Evolutionary conservation across 2,797 vertebrate species (phyloP).

Genomic region (Phrynocephalus vlangalii): DNA sequence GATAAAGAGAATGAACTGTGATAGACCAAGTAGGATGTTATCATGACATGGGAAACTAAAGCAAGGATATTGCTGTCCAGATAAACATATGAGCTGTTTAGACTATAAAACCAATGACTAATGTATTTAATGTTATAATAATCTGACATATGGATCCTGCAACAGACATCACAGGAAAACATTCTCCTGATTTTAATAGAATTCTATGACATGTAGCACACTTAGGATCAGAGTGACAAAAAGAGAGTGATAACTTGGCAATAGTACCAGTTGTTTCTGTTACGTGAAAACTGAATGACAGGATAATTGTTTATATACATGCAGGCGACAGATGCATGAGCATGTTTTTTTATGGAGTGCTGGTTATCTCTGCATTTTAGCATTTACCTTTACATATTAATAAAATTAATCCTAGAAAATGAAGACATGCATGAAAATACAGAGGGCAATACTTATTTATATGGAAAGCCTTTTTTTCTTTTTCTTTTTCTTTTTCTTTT

Average conservation of each 20-base stretch:
- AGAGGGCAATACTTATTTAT: constrained; percentile 81
- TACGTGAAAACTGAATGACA: constrained; percentile 53
- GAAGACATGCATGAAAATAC: constrained; percentile 72
- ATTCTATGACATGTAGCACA: neutral
- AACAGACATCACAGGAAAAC: neutral
- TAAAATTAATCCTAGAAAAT: constrained; percentile 53
- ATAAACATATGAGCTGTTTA: neutral
- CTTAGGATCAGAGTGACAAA: neutral
- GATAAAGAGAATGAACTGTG: neutral
- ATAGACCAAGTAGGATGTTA: neutral
- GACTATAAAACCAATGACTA: neutral
- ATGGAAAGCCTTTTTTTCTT: constrained; percentile 83
- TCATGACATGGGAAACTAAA: neutral
- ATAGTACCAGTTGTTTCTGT: constrained; percentile 25
- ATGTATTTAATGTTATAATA: neutral
- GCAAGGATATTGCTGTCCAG: neutral
- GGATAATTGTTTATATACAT: constrained; percentile 35
- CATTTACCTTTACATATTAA: constrained; percentile 56
- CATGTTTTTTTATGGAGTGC: constrained; percentile 41
- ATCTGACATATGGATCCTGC: neutral
- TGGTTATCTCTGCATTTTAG: constrained; percentile 61
- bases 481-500: constrained; percentile 69
- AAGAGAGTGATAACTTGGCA: constrained; percentile 52
- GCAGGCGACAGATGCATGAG: constrained; percentile 31
- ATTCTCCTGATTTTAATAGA: constrained; percentile 20